These are phyloP conservation scores for Caligus rogercresseyi DNA, from an alignment of 1,140 invertebrate species.

Conservation along the genomic window DNA sequence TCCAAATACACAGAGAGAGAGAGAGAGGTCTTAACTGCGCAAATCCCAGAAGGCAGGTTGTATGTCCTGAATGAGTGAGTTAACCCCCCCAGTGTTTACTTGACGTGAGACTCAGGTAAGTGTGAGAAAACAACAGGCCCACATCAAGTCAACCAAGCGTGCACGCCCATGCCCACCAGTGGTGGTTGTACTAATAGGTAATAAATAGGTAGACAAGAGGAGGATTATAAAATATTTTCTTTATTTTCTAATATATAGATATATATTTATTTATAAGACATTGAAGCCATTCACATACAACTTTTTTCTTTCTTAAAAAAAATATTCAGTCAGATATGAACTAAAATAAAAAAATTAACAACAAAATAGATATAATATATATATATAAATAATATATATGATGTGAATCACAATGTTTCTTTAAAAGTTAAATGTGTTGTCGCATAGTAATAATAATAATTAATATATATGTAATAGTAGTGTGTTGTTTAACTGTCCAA, in stretches of 20 bases:
- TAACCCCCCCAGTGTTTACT: too few species aligned
- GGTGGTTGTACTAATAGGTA: too few species aligned
- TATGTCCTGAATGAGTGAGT: too few species aligned
- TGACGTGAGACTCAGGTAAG: too few species aligned
- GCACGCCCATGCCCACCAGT: too few species aligned
- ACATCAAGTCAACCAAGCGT: too few species aligned
- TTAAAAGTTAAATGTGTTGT: neutral
- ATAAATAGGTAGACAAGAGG: neutral
- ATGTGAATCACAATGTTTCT: neutral
- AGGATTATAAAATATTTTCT: neutral
- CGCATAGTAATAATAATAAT: slow-evolving; percentile 1
- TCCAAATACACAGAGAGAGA: too few species aligned
- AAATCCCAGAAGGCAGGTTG: too few species aligned
- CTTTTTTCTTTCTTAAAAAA: neutral
- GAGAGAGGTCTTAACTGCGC: too few species aligned
- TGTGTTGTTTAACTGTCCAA: neutral
- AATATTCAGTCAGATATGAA: neutral
- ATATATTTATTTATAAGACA: neutral
- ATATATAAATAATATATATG: neutral
- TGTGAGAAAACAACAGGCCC: too few species aligned
- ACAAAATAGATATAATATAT: neutral
- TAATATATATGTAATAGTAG: too few species aligned
- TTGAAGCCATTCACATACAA: neutral
- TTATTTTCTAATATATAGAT: neutral
- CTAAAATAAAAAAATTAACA: neutral